These are phyloP conservation scores for Chalcosyrphus nemorum DNA, from an alignment of 2,888 invertebrate species.

Conservation along the genomic window DNA sequence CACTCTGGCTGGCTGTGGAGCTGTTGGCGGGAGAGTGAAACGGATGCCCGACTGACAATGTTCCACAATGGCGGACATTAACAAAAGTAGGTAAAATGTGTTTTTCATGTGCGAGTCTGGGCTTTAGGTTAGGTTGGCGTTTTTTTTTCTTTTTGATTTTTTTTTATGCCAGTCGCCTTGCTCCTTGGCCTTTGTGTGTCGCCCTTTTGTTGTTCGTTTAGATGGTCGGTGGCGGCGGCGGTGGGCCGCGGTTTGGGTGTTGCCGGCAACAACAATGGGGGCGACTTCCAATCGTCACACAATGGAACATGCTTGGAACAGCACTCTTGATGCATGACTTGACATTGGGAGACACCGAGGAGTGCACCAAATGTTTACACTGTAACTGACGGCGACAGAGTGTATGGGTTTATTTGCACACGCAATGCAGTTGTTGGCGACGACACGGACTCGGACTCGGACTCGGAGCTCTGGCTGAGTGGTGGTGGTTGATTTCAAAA, in stretches of 20 bases:
- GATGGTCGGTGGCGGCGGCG: slow-evolving; percentile 20
- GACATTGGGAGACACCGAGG: slow-evolving; percentile 62
- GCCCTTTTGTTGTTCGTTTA: slow-evolving; percentile 66
- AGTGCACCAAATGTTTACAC: slow-evolving; percentile 35
- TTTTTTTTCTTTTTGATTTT: no score
- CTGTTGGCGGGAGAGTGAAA: slow-evolving; percentile 31
- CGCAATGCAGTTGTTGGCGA: slow-evolving; percentile 52
- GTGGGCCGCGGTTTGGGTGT: slow-evolving; percentile 15
- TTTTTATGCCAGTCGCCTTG: slow-evolving; percentile 1
- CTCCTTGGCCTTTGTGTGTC: slow-evolving; percentile 53
- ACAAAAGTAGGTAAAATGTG: slow-evolving; percentile 70
- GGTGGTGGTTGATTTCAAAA: slow-evolving; percentile 44
- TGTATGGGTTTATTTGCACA: slow-evolving; percentile 52
- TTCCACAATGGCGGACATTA: slow-evolving; percentile 61
- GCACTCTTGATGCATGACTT: slow-evolving; percentile 65
- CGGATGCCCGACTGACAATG: slow-evolving; percentile 63
- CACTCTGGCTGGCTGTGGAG: background rate
- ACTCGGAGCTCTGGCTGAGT: no score
- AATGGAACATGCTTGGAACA: slow-evolving; percentile 41
- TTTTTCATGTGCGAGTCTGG: slow-evolving; percentile 42
- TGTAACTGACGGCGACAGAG: slow-evolving; percentile 18
- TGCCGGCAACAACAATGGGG: slow-evolving; percentile 55
- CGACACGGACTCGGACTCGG: no score
- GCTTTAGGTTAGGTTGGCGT: no score
- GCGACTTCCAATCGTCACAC: slow-evolving; percentile 55